A percentile compares a stretch with the other conserved stretches of the same genome.
Evolutionary conservation across 2,113 vertebrate genomes (phyloP).

Genomic region (Ranitomeya imitator): DNA sequence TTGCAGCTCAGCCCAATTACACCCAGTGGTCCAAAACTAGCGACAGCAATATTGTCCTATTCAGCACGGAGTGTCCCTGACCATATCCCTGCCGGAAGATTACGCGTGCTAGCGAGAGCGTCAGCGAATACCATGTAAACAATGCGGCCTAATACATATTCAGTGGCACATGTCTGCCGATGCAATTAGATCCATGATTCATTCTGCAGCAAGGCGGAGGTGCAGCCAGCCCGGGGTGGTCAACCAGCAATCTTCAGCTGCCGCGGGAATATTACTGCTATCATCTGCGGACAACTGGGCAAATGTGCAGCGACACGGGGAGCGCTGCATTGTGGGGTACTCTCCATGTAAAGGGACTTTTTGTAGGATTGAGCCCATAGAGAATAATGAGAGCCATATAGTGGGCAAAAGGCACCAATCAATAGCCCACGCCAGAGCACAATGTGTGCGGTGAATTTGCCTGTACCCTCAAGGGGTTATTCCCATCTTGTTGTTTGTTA

Average conservation of each 20-base stretch:
- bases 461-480: too few species aligned
- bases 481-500: too few species aligned
- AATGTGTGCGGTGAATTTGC: too few species aligned
- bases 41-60: neutral
- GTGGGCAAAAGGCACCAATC: too few species aligned
- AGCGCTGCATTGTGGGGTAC: neutral
- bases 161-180: neutral
- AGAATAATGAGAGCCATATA: too few species aligned
- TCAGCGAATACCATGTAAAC: neutral
- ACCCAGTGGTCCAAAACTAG: too few species aligned
- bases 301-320: neutral
- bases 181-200: neutral
- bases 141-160: slow-evolving; percentile 16
- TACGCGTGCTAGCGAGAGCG: neutral
- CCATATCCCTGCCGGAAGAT: neutral
- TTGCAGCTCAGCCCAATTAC: too few species aligned
- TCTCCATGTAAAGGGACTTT: neutral
- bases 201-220: neutral
- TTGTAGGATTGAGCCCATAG: neutral
- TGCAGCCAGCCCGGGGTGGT: neutral
- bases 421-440: too few species aligned
- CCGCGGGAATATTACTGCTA: neutral
- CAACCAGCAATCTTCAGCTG: neutral
- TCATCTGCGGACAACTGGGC: neutral
- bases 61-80: neutral